Percentiles rank a stretch among this genome's conserved stretches.
Evolutionary conservation across 2,113 vertebrate genomes (phyloP).

Genomic region (Callipepla californica): DNA sequence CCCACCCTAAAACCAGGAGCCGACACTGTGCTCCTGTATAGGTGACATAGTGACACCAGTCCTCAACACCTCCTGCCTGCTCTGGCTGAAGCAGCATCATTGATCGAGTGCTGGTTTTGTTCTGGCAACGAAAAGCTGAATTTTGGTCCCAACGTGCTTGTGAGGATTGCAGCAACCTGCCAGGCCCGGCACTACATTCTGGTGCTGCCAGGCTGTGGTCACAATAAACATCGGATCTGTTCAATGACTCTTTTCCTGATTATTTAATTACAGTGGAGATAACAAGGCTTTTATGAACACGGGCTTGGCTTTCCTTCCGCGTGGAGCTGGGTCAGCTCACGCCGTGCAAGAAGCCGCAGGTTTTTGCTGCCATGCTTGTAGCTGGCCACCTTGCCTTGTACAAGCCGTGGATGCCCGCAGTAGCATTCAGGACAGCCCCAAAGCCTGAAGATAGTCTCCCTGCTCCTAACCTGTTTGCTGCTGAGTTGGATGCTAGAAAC

Average conservation of each 20-base stretch:
- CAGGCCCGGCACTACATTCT: neutral
- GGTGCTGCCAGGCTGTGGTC: neutral
- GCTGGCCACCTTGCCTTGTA: neutral
- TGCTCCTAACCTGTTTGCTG: neutral
- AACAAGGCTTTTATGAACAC: neutral
- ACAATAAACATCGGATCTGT: neutral
- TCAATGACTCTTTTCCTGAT: neutral
- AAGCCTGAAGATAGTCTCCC: neutral
- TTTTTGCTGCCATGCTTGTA: neutral
- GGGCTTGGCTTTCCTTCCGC: neutral
- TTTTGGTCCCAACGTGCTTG: neutral
- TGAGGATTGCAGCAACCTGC: accelerated
- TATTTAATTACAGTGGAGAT: neutral
- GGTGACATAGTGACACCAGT: neutral
- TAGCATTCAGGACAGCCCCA: neutral
- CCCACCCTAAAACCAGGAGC: neutral
- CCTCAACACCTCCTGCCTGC: neutral
- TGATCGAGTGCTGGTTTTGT: neutral
- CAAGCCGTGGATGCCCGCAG: neutral
- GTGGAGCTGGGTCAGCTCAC: neutral
- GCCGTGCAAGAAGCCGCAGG: neutral
- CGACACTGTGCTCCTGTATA: accelerated
- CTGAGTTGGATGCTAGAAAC: neutral
- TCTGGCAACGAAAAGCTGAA: neutral
- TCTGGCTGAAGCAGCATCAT: neutral